Conservation (phyloP, 2,888 invertebrate species). For the Belgica antarctica region DNA sequence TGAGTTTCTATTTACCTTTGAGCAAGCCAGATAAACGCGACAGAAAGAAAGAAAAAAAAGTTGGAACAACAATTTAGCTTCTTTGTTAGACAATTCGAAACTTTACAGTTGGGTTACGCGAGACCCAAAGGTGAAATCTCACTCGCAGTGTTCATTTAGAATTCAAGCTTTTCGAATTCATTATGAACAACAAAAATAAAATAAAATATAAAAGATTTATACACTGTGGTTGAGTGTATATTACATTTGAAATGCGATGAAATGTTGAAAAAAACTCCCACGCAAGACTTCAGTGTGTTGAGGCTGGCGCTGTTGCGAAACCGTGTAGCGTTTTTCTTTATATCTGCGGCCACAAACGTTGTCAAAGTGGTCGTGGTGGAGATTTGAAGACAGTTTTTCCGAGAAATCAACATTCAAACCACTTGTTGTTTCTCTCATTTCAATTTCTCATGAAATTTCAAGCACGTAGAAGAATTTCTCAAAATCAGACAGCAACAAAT, state of each 20-base stretch:
- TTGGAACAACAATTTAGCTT: neutral
- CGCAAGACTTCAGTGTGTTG: conserved; percentile 9
- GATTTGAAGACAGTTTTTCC: too few species aligned
- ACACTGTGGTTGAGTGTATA: neutral
- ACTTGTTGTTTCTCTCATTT: too few species aligned
- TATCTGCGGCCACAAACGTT: neutral
- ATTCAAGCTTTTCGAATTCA: conserved; percentile 31
- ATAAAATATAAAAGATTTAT: conserved; percentile 24
- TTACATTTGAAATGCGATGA: conserved; percentile 28
- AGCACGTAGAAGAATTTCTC: too few species aligned
- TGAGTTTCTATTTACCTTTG: neutral
- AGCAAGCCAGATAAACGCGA: too few species aligned
- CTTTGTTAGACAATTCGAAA: neutral
- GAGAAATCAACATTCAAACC: too few species aligned
- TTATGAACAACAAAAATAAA: conserved; percentile 22
- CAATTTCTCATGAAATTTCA: too few species aligned
- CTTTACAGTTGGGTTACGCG: neutral
- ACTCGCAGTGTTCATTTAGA: conserved; percentile 14
- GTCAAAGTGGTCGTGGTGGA: neutral
- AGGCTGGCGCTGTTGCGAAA: conserved; percentile 21
- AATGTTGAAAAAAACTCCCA: conserved; percentile 36
- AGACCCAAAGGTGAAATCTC: conserved; percentile 35
- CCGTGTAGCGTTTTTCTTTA: conserved; percentile 8
- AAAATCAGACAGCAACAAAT: too few species aligned
- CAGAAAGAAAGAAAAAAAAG: too few species aligned